Conservation (phyloP, 2,113 vertebrate genomes). For the Cathartes aura region DNA sequence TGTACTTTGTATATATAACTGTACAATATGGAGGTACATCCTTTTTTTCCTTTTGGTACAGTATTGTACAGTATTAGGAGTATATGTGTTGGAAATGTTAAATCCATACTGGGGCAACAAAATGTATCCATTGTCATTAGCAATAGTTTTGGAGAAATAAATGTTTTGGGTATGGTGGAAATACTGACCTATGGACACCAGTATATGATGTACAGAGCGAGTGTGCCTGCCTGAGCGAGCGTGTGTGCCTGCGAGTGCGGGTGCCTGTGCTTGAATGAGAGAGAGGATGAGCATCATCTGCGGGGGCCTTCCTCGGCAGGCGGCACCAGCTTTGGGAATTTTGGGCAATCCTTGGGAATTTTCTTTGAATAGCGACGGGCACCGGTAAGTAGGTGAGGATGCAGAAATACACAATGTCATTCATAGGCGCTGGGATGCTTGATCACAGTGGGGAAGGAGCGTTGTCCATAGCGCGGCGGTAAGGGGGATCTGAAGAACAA, state of each 20-base stretch:
- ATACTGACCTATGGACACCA: neutral
- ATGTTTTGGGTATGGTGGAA: constrained; percentile 75
- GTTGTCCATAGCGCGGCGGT: fast-evolving
- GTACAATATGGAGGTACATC: constrained; percentile 93
- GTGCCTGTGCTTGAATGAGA: fast-evolving
- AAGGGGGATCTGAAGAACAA: fast-evolving
- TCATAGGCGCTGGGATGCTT: fast-evolving
- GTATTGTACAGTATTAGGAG: constrained; percentile 91
- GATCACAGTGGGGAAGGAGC: fast-evolving
- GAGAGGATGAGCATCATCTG: fast-evolving
- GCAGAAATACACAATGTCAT: fast-evolving
- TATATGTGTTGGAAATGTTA: constrained; percentile 68
- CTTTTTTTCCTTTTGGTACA: constrained; percentile 81
- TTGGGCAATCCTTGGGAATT: neutral
- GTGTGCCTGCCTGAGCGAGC: neutral
- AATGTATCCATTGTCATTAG: constrained; percentile 73
- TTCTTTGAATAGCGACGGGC: fast-evolving
- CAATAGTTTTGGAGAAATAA: constrained; percentile 78
- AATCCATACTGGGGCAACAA: constrained; percentile 38
- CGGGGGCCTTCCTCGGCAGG: neutral
- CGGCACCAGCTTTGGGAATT: fast-evolving
- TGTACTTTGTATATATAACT: constrained; percentile 94
- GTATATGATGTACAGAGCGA: neutral
- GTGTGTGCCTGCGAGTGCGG: neutral
- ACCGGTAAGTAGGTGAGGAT: neutral